Base-by-base conservation (phyloP, 2,888 invertebrate genomes). In the Byasa hedistus region DNA sequence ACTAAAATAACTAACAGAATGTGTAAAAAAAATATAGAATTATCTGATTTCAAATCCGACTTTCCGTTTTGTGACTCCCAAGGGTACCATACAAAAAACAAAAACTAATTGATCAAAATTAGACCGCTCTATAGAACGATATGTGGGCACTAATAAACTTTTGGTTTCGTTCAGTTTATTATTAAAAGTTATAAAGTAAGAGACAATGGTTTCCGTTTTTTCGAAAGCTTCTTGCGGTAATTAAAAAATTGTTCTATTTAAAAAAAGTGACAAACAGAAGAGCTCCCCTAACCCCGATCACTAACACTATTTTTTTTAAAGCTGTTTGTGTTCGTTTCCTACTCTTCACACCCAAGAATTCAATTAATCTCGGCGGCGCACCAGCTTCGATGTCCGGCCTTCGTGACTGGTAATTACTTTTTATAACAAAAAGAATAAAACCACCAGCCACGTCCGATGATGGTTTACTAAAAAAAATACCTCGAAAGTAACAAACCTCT, bases 351-450 rank as follows among this genome's bases (percentile, higher is more conserved):
- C 87, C 86, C 86, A 85, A 87, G 87, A 89, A 91, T 91, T 91
- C 89, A 91, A 91, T 91, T 90, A 89, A 89, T 87, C 85, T 85
- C 75, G 69, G 73, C 78, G 76, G 48, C 72, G 79, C 83, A 82
- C 83, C 83, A 84, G 84, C 81, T 77, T 74, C 80, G 80, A 79
- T 78, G 80, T 74, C 80, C 79, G 74, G 77, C 81, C 82, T 81
- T 88, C 89, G 89, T 89, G 90, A 87, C 87, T 85, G 57, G 86
- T 87, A 86, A 89, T 89, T 86, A 86, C 84, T 86, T 89, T 87
- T 87, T 85, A 73, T 84, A 74, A 83, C 78, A 85, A 84, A 77
- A 80, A 81, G 74, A 76, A 76, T 71, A 72, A 72, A 69, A 68
- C 72, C 60, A 69, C 68, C 51, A 66, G 67, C 65, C 59, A 74